Evolutionary conservation across 2,888 invertebrate genomes (phyloP).

Genomic region (Aromia moschata): DNA sequence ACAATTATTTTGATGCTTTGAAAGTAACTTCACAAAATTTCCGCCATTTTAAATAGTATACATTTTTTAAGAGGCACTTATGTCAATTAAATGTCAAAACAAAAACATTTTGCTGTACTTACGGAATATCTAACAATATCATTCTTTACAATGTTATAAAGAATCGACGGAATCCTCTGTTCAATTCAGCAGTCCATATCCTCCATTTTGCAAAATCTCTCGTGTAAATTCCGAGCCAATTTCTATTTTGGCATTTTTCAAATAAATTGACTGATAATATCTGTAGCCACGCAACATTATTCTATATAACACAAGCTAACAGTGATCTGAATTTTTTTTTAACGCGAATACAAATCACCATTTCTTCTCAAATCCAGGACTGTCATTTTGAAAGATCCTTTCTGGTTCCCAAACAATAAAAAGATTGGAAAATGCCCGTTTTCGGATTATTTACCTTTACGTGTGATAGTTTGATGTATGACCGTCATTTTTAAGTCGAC

Average conservation of each 20-base stretch:
- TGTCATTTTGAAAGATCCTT: slow-evolving; percentile 13
- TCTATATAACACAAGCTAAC: background rate
- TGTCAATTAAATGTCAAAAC: slow-evolving; percentile 19
- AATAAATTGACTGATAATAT: slow-evolving; percentile 1
- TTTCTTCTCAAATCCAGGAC: no score
- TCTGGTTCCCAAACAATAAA: background rate
- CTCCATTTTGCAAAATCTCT: background rate
- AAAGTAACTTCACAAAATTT: no score
- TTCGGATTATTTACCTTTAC: slow-evolving; percentile 9
- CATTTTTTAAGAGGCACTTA: no score
- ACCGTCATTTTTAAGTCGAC: no score
- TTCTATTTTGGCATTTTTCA: background rate
- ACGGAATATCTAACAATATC: slow-evolving; percentile 2
- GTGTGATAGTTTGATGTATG: no score
- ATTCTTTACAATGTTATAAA: slow-evolving; percentile 3
- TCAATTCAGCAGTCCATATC: background rate
- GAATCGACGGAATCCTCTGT: background rate
- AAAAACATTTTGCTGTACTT: slow-evolving; percentile 7
- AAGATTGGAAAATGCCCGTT: slow-evolving; percentile 1
- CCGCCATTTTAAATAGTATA: background rate
- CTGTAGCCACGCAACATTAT: slow-evolving; percentile 22
- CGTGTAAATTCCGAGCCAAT: background rate
- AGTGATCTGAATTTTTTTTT: slow-evolving; percentile 11
- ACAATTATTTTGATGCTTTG: no score
- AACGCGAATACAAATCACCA: slow-evolving; percentile 2